Base-by-base conservation (phyloP, 2,113 vertebrate species). In the Archocentrus centrarchus region DNA sequence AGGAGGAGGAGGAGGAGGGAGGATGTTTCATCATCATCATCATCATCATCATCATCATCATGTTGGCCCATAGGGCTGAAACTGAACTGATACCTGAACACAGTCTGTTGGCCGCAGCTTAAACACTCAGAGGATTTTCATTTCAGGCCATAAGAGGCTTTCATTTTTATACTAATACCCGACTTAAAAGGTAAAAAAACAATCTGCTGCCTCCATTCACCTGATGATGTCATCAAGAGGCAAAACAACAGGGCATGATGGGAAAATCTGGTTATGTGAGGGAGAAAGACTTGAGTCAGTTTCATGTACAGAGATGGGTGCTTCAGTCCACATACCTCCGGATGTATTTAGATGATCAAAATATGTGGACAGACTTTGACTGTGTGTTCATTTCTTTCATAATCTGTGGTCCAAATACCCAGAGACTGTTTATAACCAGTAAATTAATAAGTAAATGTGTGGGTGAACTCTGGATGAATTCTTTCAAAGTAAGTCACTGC, bases 101-200 rank as follows among this genome's bases (percentile, higher is more conserved):
- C 81, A 58, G 78, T 63, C 84, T 84, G 88, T 58, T 81, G 59
- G 82, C 82, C 27, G 79, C 84, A 53, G 84, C 87, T 89, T 89
- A 85, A 86, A 92, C 88, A 86, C 81, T 90, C 89, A 91, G 82
- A 88, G 89, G 89, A 94, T 95, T 93, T 93, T 85, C 83, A 89
- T 89, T 66, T 91, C 85, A 81, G 66, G 80, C 80, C 78, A 35
- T 94, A 93, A 94, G 94, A 94, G 90, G 91, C 90, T 92, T 95
- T 94, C 63, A 88, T 79, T 86, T 89, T 66, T 66, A 84, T 64
- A 81, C 86, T 94, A 92, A 94, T 94, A 77, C 88, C 41, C 10
- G 87, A 92, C 85, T 91, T 90, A 93, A 87, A 93, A 92, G 90
- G 91, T 93, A 88, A 84, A 86, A 85, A 79, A 88, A 84, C 86